Percentiles rank a stretch among this genome's conserved stretches.
These are phyloP conservation scores for Ploceus nigricollis DNA, from an alignment of 2,113 vertebrate species.

Conservation along the genomic window DNA sequence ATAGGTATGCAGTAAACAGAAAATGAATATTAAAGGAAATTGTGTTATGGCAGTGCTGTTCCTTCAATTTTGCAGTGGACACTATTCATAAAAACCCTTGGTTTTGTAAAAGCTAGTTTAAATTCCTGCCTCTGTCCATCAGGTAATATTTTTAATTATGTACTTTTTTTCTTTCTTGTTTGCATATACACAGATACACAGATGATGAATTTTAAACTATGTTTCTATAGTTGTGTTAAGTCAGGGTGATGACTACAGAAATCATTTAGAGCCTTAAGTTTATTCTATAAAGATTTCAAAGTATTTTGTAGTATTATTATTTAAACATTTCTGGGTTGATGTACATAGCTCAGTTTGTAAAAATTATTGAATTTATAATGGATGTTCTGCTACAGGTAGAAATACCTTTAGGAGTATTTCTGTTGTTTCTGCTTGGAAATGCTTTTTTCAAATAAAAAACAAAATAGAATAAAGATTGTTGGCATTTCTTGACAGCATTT, in stretches of 20 bases:
- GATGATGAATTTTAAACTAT: background rate
- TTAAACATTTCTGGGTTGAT: background rate
- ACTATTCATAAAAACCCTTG: background rate
- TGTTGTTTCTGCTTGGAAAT: background rate
- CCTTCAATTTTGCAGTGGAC: background rate
- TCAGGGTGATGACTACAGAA: background rate
- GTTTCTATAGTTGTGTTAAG: background rate
- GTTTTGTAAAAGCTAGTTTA: background rate
- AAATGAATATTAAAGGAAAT: background rate
- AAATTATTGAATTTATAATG: background rate
- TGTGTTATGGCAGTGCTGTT: background rate
- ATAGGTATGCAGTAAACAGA: background rate
- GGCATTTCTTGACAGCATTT: background rate
- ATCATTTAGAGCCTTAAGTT: background rate
- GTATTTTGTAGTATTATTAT: background rate
- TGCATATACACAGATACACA: background rate
- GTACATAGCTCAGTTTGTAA: background rate
- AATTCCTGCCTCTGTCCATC: background rate
- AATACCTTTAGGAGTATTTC: background rate
- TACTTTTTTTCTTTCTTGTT: background rate
- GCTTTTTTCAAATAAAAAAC: background rate
- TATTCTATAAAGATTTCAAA: background rate
- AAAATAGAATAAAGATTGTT: background rate
- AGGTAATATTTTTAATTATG: background rate
- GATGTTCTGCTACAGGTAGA: background rate